Evolutionary conservation across 2,113 vertebrate species (phyloP).

Genomic region (Eclectus roratus): DNA sequence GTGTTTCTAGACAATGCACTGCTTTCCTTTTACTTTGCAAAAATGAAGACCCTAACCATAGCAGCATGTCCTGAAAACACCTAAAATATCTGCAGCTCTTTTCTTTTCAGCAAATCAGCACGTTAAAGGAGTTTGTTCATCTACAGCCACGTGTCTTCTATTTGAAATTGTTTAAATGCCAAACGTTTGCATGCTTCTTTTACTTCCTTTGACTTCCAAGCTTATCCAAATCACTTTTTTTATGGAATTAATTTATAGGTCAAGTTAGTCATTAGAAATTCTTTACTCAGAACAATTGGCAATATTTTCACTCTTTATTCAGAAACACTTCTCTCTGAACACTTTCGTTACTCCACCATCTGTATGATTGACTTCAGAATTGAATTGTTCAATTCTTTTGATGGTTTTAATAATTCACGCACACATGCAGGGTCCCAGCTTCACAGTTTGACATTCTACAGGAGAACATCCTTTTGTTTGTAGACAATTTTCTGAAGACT

Average conservation of each 20-base stretch:
- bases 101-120: background rate
- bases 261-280: background rate
- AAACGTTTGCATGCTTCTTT: background rate
- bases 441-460: background rate
- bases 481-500: background rate
- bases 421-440: background rate
- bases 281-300: background rate
- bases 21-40: background rate
- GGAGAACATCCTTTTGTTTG: background rate
- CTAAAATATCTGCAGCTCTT: background rate
- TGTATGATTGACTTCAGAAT: background rate
- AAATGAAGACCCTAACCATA: background rate
- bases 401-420: background rate
- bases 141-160: background rate
- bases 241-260: background rate
- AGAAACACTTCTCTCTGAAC: background rate
- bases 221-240: background rate
- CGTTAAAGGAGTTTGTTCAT: background rate
- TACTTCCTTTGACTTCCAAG: background rate
- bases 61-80: background rate
- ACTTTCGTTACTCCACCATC: background rate
- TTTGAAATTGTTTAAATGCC: background rate
- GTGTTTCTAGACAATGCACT: background rate
- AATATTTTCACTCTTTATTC: background rate
- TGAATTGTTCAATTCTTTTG: background rate